Conservation (phyloP, 1,140 invertebrate genomes). For the Trialeurodes vaporariorum region DNA sequence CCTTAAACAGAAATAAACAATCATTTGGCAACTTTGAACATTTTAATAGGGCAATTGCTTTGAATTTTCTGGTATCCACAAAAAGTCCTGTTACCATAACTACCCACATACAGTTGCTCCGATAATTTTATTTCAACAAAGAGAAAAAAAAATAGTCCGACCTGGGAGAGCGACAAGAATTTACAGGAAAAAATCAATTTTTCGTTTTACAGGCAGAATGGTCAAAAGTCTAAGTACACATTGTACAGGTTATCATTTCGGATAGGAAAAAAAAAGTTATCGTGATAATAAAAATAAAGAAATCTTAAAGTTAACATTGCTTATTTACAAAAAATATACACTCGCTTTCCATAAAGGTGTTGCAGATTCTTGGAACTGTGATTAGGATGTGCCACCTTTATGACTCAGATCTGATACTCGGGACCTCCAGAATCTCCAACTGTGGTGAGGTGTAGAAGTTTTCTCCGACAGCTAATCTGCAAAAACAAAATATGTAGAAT, state of each 20-base stretch:
- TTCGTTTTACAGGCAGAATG: background rate
- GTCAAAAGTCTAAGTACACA: background rate
- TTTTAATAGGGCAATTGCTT: background rate
- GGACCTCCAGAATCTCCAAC: no score
- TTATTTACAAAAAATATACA: background rate
- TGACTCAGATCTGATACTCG: background rate
- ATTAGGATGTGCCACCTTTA: background rate
- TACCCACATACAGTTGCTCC: background rate
- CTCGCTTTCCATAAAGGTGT: background rate
- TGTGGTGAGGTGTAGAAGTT: no score
- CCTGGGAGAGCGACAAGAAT: background rate
- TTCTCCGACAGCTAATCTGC: no score
- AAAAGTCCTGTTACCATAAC: background rate
- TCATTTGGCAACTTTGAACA: no score
- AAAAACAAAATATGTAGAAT: no score
- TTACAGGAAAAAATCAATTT: background rate
- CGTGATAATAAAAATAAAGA: background rate
- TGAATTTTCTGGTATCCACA: background rate
- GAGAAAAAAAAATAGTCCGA: background rate
- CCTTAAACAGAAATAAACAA: no score
- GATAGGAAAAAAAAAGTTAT: no score
- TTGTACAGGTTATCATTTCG: background rate
- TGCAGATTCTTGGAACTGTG: background rate
- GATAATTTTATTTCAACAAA: background rate
- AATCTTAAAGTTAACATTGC: background rate